Evolutionary conservation across 2,113 vertebrate genomes (phyloP).

Genomic region (Nanorana parkeri): DNA sequence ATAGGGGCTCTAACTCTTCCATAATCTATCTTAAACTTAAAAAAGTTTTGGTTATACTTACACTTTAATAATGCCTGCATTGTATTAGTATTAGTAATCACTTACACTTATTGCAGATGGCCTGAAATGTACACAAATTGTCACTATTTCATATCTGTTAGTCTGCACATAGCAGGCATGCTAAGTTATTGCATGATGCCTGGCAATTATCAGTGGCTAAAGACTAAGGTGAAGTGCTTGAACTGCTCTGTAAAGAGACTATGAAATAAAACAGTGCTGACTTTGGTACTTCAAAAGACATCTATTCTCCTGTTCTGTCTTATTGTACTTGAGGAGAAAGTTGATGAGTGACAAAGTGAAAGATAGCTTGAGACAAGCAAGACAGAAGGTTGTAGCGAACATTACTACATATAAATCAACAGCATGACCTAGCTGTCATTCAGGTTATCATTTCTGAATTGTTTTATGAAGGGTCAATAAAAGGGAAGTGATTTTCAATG

Average conservation of each 20-base stretch:
- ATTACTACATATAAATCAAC: slow-evolving; percentile 12
- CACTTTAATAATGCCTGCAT: not conserved
- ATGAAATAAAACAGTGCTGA: slow-evolving; percentile 15
- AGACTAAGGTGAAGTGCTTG: not conserved
- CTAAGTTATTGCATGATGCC: not conserved
- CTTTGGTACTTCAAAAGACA: not conserved
- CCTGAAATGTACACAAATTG: not conserved
- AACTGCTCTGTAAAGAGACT: not conserved
- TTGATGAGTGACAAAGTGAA: slow-evolving; percentile 26
- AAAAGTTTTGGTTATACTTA: not conserved
- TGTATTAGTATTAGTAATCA: no score
- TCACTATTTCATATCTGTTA: not conserved
- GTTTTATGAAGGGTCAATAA: slow-evolving; percentile 11
- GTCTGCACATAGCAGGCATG: not conserved
- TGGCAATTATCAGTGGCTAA: slow-evolving; percentile 1
- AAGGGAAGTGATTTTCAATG: not conserved
- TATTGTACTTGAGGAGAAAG: not conserved
- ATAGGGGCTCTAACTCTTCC: not conserved
- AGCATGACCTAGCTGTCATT: not conserved
- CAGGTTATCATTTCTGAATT: not conserved
- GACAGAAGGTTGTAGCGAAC: slow-evolving; percentile 11
- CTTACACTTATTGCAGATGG: not conserved
- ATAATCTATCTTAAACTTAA: no score
- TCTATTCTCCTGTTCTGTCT: slow-evolving; percentile 1
- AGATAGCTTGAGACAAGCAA: slow-evolving; percentile 19